These are phyloP conservation scores for Emydocephalus ijimae DNA, from an alignment of 2,113 vertebrate species.

Conservation along the genomic window DNA sequence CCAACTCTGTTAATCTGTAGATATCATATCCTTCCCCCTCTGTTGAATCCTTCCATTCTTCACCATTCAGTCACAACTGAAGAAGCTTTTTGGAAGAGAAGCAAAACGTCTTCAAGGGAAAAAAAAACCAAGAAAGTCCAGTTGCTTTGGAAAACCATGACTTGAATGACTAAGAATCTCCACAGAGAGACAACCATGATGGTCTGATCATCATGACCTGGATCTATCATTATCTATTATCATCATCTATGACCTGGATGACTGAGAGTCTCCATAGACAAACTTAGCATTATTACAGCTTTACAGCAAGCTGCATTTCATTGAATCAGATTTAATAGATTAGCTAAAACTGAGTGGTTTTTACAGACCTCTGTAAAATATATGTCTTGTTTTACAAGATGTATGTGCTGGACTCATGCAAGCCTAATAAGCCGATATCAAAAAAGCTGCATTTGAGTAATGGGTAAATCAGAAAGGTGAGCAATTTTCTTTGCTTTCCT, in stretches of 20 bases:
- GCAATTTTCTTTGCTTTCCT: neutral
- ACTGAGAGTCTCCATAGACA: no score
- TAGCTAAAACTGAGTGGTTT: neutral
- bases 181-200: no score
- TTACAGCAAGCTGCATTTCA: neutral
- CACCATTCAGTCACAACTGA: neutral
- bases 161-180: neutral
- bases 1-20: no score
- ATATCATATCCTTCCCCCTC: no score
- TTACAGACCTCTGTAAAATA: neutral
- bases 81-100: neutral
- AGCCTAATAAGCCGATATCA: neutral
- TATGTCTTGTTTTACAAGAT: neutral
- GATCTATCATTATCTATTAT: no score
- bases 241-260: no score
- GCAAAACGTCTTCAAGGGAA: neutral
- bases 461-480: neutral
- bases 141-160: neutral
- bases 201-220: no score
- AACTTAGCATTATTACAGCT: neutral
- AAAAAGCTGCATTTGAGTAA: no score
- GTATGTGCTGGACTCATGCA: neutral
- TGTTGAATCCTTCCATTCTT: neutral
- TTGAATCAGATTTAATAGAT: neutral
- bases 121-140: neutral